A percentile compares a stretch with the other conserved stretches of the same genome.
phyloP scores from a whole-genome alignment of 2,797 vertebrate species.

The Coilia nasus region DNA sequence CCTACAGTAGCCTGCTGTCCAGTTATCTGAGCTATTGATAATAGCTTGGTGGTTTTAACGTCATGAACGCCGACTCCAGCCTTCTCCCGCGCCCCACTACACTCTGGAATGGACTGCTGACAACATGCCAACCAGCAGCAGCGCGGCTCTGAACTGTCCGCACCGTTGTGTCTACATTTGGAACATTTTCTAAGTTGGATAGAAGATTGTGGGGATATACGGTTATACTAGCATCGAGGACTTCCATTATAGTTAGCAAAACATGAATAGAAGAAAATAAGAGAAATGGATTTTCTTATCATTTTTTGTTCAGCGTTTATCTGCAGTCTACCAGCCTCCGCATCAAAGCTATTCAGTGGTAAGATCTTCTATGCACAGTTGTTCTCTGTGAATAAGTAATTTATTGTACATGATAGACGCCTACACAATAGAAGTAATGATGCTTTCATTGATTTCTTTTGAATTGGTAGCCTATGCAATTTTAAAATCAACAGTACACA shows the following conservation, averaged over 20 bases:
- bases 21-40: constrained; percentile 51
- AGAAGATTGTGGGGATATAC: not conserved
- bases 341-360: constrained; percentile 56
- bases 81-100: constrained; percentile 31
- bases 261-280: constrained; percentile 33
- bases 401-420: not conserved
- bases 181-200: not conserved
- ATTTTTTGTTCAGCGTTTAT: constrained; percentile 44
- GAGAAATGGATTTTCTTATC: constrained; percentile 53
- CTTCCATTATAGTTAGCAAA: not conserved
- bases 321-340: constrained; percentile 45
- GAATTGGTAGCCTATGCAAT: not conserved
- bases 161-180: not conserved
- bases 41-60: constrained; percentile 49
- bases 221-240: not conserved
- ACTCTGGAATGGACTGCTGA: constrained; percentile 33
- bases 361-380: constrained; percentile 23
- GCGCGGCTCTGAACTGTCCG: not conserved
- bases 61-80: constrained; percentile 43
- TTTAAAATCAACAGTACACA: constrained; percentile 19
- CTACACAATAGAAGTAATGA: not conserved
- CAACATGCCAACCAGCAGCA: constrained; percentile 27
- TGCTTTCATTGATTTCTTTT: not conserved
- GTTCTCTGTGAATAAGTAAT: not conserved
- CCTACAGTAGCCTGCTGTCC: constrained; percentile 10